phyloP scores from a whole-genome alignment of 2,797 vertebrate species.

The Chaetodon trifasciatus region DNA sequence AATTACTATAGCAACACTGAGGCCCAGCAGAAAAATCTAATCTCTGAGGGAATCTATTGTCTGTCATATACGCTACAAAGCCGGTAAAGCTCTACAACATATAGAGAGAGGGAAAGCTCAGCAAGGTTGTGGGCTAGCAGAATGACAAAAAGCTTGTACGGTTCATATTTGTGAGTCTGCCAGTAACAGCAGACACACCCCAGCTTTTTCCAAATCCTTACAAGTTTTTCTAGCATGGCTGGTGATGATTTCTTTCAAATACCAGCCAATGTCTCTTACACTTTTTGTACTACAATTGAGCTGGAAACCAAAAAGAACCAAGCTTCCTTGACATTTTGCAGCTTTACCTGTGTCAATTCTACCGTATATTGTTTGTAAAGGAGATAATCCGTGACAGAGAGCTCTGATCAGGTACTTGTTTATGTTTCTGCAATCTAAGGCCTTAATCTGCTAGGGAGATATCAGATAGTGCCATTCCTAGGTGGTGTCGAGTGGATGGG shows the following conservation, averaged over 20 bases:
- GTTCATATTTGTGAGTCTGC: conserved; percentile 23
- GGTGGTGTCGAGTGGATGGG: conserved; percentile 68
- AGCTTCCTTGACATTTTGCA: conserved; percentile 79
- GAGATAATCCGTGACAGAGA: conserved; percentile 80
- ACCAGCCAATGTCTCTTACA: conserved; percentile 39
- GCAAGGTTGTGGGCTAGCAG: background rate
- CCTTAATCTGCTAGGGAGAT: conserved; percentile 76
- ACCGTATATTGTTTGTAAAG: conserved; percentile 69
- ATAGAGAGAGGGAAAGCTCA: background rate
- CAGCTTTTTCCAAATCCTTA: conserved; percentile 25
- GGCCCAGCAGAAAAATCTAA: background rate
- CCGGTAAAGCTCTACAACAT: background rate
- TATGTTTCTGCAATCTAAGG: conserved; percentile 74
- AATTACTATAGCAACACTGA: background rate
- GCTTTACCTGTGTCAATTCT: conserved; percentile 77
- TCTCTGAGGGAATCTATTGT: background rate
- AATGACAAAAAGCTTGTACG: conserved; percentile 15
- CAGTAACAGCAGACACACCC: conserved; percentile 21
- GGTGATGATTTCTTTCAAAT: conserved; percentile 52
- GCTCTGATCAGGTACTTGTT: conserved; percentile 83
- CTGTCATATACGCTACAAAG: background rate
- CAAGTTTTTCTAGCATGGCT: conserved; percentile 23
- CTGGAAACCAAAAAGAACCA: conserved; percentile 71
- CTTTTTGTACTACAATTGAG: conserved; percentile 41
- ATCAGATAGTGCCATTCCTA: conserved; percentile 66